These are phyloP conservation scores for Aspidiotus rigidus DNA, from an alignment of 2,888 invertebrate genomes.

Conservation along the genomic window DNA sequence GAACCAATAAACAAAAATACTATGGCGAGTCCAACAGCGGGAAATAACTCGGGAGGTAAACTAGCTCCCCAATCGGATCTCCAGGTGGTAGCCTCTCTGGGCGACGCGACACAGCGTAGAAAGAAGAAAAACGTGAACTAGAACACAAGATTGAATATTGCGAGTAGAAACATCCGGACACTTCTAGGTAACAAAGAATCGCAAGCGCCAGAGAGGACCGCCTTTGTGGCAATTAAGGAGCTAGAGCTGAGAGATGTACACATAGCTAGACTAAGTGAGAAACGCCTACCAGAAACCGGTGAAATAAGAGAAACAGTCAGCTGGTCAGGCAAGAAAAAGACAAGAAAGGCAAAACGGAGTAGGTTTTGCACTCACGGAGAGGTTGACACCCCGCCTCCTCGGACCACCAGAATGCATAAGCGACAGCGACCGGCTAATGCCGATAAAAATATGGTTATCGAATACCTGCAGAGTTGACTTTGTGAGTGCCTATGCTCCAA, in stretches of 20 bases:
- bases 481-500: neutral
- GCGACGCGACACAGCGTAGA: neutral
- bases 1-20: too few relatives aligned
- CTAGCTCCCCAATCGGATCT: neutral
- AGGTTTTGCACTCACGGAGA: too few relatives aligned
- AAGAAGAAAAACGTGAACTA: neutral
- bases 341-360: too few relatives aligned
- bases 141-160: neutral
- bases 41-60: neutral
- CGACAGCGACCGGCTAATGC: neutral
- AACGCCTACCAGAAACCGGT: neutral
- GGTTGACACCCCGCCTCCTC: too few relatives aligned
- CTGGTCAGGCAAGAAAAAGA: too few relatives aligned
- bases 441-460: too few relatives aligned
- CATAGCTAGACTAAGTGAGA: neutral
- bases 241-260: neutral
- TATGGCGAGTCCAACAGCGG: neutral
- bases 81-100: neutral
- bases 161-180: neutral
- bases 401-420: too few relatives aligned
- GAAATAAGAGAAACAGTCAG: neutral
- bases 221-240: too few relatives aligned
- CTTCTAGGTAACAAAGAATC: neutral
- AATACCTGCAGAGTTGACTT: neutral
- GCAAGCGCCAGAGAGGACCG: too few relatives aligned